Evolutionary conservation across 2,113 vertebrate genomes (phyloP).

Genomic region (Mesocricetus auratus): DNA sequence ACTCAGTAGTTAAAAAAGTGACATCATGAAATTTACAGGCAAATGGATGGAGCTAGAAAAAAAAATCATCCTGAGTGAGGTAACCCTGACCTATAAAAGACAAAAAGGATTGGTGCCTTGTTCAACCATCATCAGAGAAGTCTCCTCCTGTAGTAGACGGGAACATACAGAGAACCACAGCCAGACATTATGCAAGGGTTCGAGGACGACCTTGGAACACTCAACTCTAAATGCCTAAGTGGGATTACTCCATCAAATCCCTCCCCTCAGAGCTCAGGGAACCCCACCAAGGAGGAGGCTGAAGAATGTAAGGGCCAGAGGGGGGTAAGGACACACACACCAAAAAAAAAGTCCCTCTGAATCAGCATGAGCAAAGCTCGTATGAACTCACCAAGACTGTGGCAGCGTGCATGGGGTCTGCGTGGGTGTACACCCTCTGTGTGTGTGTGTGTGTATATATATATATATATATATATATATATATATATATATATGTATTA

Average conservation of each 20-base stretch:
- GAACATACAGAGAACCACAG: background rate
- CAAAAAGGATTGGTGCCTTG: background rate
- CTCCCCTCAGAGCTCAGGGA: background rate
- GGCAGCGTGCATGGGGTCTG: background rate
- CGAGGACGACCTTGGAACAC: background rate
- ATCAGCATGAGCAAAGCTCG: background rate
- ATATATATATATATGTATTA: too few relatives aligned
- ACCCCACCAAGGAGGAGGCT: background rate
- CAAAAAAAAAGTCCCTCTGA: background rate
- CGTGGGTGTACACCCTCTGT: too few relatives aligned
- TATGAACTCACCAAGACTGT: too few relatives aligned
- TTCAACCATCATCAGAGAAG: background rate
- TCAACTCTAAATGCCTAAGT: background rate
- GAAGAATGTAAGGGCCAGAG: background rate
- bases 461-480: too few relatives aligned
- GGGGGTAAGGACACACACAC: background rate
- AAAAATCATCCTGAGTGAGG: background rate
- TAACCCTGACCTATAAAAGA: background rate
- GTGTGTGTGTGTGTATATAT: too few relatives aligned
- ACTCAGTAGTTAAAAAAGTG: background rate
- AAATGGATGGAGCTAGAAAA: background rate
- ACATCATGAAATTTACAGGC: background rate
- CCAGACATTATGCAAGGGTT: background rate
- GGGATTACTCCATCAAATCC: background rate
- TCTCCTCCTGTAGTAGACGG: background rate